Evolutionary conservation across 2,888 invertebrate genomes (phyloP).

Genomic region (Fissipunctia ypsillon): DNA sequence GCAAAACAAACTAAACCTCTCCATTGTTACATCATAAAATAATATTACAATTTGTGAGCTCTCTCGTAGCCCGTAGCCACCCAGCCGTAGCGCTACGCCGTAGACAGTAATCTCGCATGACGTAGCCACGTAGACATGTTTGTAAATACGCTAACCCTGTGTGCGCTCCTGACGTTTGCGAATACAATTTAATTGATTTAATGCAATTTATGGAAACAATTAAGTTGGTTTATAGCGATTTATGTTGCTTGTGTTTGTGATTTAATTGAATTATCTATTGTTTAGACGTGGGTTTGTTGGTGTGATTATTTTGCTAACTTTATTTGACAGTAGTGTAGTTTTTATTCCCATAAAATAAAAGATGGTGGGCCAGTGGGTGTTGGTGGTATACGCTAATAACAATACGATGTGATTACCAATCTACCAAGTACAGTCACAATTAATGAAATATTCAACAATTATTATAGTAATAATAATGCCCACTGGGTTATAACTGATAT

Average conservation of each 20-base stretch:
- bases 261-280: slow-evolving; percentile 23
- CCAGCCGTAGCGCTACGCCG: slow-evolving; percentile 64
- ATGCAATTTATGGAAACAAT: slow-evolving; percentile 47
- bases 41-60: slow-evolving; percentile 19
- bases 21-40: slow-evolving; percentile 24
- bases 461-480: not conserved
- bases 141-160: slow-evolving; percentile 49
- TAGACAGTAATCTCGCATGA: slow-evolving; percentile 58
- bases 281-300: not conserved
- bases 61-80: slow-evolving; percentile 55
- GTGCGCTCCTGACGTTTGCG: slow-evolving; percentile 29
- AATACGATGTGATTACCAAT: slow-evolving; percentile 7
- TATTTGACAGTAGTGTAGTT: not conserved
- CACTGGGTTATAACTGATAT: not conserved
- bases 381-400: not conserved
- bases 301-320: not conserved
- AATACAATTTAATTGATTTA: slow-evolving; percentile 50
- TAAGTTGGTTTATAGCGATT: slow-evolving; percentile 43
- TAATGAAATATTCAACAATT: too few species aligned
- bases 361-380: not conserved
- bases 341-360: not conserved
- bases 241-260: slow-evolving; percentile 31
- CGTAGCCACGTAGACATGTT: slow-evolving; percentile 45
- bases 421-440: slow-evolving; percentile 1
- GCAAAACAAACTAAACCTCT: slow-evolving; percentile 1